phyloP scores from a whole-genome alignment of 2,888 invertebrate species.

The Polyommatus icarus region DNA sequence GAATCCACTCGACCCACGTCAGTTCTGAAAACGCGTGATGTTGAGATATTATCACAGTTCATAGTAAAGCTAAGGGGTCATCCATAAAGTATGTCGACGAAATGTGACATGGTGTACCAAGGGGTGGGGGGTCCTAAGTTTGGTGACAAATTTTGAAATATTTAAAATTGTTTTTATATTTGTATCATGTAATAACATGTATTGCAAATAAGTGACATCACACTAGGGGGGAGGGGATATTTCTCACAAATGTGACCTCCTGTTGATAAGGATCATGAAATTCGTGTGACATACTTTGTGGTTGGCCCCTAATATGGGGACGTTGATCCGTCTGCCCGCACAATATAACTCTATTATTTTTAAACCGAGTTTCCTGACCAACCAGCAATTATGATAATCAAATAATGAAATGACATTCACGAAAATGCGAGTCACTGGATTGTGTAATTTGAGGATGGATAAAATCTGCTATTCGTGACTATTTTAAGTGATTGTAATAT shows the following conservation, averaged over 20 bases:
- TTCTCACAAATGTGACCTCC: too few relatives aligned
- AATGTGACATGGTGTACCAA: too few relatives aligned
- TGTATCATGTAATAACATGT: too few relatives aligned
- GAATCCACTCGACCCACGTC: constrained; percentile 14
- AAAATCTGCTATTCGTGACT: constrained; percentile 10
- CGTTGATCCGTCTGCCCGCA: constrained; percentile 10
- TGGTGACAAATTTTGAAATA: too few relatives aligned
- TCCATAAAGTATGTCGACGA: too few relatives aligned
- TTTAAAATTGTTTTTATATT: too few relatives aligned
- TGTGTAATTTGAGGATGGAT: not conserved
- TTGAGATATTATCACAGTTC: constrained; percentile 18
- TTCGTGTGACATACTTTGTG: too few relatives aligned
- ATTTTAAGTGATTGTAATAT: not conserved
- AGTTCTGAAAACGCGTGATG: constrained; percentile 30
- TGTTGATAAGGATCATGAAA: too few relatives aligned
- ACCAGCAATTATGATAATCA: constrained; percentile 15
- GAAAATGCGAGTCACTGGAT: constrained; percentile 7
- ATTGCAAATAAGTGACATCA: too few relatives aligned
- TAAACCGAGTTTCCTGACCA: not conserved
- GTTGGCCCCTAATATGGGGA: not conserved
- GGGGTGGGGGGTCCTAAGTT: too few relatives aligned
- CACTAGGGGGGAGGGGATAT: too few relatives aligned
- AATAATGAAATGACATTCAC: constrained; percentile 24
- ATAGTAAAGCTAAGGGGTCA: not conserved
- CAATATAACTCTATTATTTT: constrained; percentile 11